Evolutionary conservation across 30 jellyfish, hydroid and myxozoan species (phyloP).

Genomic region (Turritopsis dohrnii): DNA sequence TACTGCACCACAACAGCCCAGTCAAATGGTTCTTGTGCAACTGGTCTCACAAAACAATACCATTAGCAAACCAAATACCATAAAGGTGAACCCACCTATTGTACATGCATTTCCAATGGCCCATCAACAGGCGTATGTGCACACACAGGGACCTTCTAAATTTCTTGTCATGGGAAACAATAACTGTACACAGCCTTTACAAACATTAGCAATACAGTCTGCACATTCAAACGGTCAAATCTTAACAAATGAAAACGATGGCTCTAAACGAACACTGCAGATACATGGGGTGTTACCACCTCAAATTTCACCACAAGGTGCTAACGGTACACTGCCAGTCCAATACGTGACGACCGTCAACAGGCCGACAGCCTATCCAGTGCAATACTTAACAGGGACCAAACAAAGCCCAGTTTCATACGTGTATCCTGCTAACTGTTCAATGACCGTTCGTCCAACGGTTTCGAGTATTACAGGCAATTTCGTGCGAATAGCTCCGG

Average conservation of each 20-base stretch:
- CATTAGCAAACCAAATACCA: neutral
- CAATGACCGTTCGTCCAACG: conserved; percentile 13
- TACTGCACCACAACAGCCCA: neutral
- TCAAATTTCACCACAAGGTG: neutral
- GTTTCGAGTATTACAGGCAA: conserved; percentile 39
- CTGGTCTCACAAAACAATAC: conserved; percentile 19
- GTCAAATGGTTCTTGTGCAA: conserved; percentile 26
- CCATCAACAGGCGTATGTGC: conserved; percentile 19
- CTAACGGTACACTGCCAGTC: conserved; percentile 16
- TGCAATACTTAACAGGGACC: conserved; percentile 23
- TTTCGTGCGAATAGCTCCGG: conserved; percentile 91
- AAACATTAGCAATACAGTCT: neutral
- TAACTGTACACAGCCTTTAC: neutral
- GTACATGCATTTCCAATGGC: conserved; percentile 5
- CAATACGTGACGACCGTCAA: conserved; percentile 31
- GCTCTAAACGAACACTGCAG: conserved; percentile 16
- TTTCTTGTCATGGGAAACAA: conserved; percentile 7
- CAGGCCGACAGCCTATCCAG: neutral
- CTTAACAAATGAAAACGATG: neutral
- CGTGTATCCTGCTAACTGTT: neutral
- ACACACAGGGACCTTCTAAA: conserved; percentile 10
- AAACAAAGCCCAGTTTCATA: conserved; percentile 24
- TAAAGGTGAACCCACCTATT: neutral
- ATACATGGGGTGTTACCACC: conserved; percentile 25
- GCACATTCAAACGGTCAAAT: neutral